These are phyloP conservation scores for Intellagama lesueurii DNA, from an alignment of 2,797 vertebrate genomes.

Conservation along the genomic window DNA sequence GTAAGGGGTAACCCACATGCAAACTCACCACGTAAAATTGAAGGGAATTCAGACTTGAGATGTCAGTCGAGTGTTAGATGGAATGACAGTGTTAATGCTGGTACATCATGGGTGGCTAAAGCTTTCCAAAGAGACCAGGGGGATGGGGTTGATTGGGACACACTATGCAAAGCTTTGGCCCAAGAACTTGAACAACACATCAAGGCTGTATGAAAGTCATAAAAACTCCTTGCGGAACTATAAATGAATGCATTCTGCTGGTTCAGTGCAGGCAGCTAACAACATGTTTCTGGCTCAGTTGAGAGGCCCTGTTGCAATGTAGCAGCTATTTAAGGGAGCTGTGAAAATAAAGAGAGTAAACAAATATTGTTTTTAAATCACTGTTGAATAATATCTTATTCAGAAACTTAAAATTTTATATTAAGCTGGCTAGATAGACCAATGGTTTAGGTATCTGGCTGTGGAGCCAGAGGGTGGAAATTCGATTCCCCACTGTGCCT, in stretches of 20 bases:
- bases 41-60: slow-evolving; percentile 71
- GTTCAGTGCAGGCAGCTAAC: slow-evolving; percentile 71
- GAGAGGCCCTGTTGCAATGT: slow-evolving; percentile 58
- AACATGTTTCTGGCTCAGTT: slow-evolving; percentile 71
- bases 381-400: slow-evolving; percentile 77
- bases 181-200: slow-evolving; percentile 56
- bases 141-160: slow-evolving; percentile 65
- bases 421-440: too few species aligned
- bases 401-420: slow-evolving; percentile 47
- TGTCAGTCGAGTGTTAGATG: slow-evolving; percentile 70
- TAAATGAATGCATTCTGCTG: slow-evolving; percentile 77
- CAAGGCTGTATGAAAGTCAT: slow-evolving; percentile 66
- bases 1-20: slow-evolving; percentile 67
- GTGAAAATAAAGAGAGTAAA: slow-evolving; percentile 72
- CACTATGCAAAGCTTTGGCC: slow-evolving; percentile 65
- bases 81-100: slow-evolving; percentile 73
- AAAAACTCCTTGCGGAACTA: slow-evolving; percentile 65
- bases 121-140: slow-evolving; percentile 67
- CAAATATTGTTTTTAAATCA: slow-evolving; percentile 75
- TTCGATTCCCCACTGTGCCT: too few species aligned
- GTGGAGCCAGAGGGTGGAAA: too few species aligned
- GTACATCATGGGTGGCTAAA: slow-evolving; percentile 61
- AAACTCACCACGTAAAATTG: slow-evolving; percentile 67
- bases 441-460: too few species aligned
- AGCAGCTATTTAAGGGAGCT: slow-evolving; percentile 73